Conservation (phyloP, 2,888 invertebrate species). For the Pinctada fucata region DNA sequence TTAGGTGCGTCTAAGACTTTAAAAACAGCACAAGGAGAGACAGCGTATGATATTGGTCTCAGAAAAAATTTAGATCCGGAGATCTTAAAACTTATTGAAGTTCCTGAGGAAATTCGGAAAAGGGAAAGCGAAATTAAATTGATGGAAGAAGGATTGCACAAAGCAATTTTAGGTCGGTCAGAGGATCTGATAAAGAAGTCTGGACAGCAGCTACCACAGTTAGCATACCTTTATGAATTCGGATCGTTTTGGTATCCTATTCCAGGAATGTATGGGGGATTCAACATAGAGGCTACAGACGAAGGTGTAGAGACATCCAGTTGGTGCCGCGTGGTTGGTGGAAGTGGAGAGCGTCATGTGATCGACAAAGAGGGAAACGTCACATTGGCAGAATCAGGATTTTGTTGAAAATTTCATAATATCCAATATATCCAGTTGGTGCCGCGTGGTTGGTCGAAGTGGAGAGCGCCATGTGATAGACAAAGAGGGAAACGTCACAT, state of each 20-base stretch:
- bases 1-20: conserved; percentile 31
- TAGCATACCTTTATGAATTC: conserved; percentile 25
- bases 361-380: conserved; percentile 43
- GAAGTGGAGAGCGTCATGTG: conserved; percentile 44
- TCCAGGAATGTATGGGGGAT: conserved; percentile 39
- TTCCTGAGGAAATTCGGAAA: conserved; percentile 25
- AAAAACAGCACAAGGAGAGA: conserved; percentile 31
- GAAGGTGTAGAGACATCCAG: conserved; percentile 28
- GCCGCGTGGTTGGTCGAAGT: conserved; percentile 42
- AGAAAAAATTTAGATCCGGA: conserved; percentile 18
- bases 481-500: conserved; percentile 38
- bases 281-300: conserved; percentile 6
- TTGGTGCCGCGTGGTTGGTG: conserved; percentile 37
- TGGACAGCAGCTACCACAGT: conserved; percentile 25
- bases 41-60: conserved; percentile 29
- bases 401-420: not conserved
- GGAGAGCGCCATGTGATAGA: conserved; percentile 44
- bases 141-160: conserved; percentile 29
- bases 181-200: conserved; percentile 24
- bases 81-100: conserved; percentile 23
- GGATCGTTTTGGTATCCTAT: conserved; percentile 25
- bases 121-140: conserved; percentile 15
- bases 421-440: conserved; percentile 12
- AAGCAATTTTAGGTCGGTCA: conserved; percentile 17
- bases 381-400: conserved; percentile 35